These are phyloP conservation scores for Netelia melanura DNA, from an alignment of 2,888 invertebrate species.

Conservation along the genomic window DNA sequence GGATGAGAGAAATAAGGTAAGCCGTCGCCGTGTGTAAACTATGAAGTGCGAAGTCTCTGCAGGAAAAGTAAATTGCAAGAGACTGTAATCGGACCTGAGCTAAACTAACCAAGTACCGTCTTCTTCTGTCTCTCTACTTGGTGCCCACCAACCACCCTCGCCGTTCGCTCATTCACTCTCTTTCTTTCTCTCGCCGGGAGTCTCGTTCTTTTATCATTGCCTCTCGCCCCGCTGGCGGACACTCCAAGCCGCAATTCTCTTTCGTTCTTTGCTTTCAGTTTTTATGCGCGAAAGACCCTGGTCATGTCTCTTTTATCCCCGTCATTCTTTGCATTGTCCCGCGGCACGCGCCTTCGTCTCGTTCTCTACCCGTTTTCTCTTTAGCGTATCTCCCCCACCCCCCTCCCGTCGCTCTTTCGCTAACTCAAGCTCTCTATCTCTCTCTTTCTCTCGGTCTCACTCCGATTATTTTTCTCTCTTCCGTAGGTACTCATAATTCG, in stretches of 20 bases:
- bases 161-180: background rate
- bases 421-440: background rate
- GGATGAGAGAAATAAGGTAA: slow-evolving; percentile 37
- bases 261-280: slow-evolving; percentile 61
- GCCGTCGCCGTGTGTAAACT: slow-evolving; percentile 66
- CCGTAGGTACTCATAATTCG: background rate
- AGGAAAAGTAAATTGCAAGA: slow-evolving; percentile 66
- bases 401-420: background rate
- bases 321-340: slow-evolving; percentile 62
- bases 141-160: background rate
- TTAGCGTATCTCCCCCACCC: background rate
- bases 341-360: slow-evolving; percentile 29
- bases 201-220: slow-evolving; percentile 54
- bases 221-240: slow-evolving; percentile 30
- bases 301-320: slow-evolving; percentile 41
- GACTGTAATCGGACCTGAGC: slow-evolving; percentile 70
- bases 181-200: background rate
- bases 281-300: slow-evolving; percentile 62
- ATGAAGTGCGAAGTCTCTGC: slow-evolving; percentile 68
- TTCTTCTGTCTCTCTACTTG: slow-evolving; percentile 37
- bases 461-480: background rate
- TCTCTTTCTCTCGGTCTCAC: background rate
- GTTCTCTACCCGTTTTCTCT: slow-evolving; percentile 32
- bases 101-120: slow-evolving; percentile 66
- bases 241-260: slow-evolving; percentile 49